Conservation (phyloP, 30 jellyfish, hydroid and myxozoan species). For the Aurelia sp. region DNA sequence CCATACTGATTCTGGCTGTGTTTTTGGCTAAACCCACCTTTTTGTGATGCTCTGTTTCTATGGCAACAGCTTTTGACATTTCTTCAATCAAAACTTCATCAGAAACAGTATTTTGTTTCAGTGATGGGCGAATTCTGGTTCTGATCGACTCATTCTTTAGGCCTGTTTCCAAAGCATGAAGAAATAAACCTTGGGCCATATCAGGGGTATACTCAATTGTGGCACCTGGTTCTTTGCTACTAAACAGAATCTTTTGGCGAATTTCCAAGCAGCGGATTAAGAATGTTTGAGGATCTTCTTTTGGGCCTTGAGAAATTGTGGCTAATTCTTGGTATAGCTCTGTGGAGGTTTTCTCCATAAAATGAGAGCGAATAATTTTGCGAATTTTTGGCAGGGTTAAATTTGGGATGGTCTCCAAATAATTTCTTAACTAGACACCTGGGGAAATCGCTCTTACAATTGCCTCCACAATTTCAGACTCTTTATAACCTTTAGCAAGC, state of each 20-base stretch:
- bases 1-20: slow-evolving; percentile 32
- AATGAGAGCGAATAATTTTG: slow-evolving; percentile 13
- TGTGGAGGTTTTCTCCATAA: slow-evolving; percentile 38
- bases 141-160: slow-evolving; percentile 15
- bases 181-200: slow-evolving; percentile 46
- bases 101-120: slow-evolving; percentile 18
- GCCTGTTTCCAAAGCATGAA: slow-evolving; percentile 49
- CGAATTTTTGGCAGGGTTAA: slow-evolving; percentile 10
- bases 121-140: slow-evolving; percentile 10
- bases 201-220: slow-evolving; percentile 44
- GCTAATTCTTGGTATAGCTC: slow-evolving; percentile 39
- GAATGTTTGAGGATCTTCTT: background rate
- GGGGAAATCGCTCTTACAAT: slow-evolving; percentile 40
- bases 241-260: background rate
- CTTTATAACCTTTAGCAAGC: too few relatives aligned
- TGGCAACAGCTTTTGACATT: slow-evolving; percentile 43
- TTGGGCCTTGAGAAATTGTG: slow-evolving; percentile 30
- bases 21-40: slow-evolving; percentile 37
- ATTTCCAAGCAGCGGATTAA: slow-evolving; percentile 35
- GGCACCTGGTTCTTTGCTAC: slow-evolving; percentile 38
- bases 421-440: slow-evolving; percentile 21
- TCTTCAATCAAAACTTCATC: slow-evolving; percentile 33
- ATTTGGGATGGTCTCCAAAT: slow-evolving; percentile 24
- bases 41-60: slow-evolving; percentile 32
- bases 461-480: too few relatives aligned